These are phyloP conservation scores for Tragelaphus scriptus DNA, from an alignment of 2,113 vertebrate species.

Conservation along the genomic window DNA sequence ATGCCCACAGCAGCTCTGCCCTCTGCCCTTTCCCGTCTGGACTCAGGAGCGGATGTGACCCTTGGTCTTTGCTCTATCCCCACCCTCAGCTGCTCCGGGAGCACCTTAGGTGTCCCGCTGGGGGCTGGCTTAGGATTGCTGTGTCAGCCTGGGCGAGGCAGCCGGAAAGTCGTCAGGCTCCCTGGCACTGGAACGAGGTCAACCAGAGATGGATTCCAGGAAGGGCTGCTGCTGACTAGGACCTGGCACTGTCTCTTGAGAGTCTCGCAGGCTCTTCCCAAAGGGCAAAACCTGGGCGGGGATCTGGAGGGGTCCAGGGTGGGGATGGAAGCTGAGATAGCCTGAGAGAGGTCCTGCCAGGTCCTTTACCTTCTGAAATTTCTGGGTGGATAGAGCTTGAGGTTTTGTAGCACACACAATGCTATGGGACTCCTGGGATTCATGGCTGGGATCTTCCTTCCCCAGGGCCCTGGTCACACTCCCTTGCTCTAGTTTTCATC, in stretches of 20 bases:
- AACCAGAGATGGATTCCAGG: not conserved
- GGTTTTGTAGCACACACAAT: not conserved
- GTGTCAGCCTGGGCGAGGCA: not conserved
- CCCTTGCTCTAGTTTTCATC: not conserved
- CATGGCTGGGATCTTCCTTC: not conserved
- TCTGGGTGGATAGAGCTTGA: not conserved
- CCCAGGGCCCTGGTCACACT: not conserved
- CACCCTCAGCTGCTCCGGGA: not conserved
- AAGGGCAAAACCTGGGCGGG: not conserved
- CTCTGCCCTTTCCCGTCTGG: conserved; percentile 41
- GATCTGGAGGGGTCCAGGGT: too few relatives aligned
- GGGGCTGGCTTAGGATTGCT: not conserved
- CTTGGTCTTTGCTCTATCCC: not conserved
- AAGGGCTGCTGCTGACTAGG: not conserved
- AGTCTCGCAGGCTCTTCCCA: not conserved
- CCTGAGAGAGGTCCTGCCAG: not conserved
- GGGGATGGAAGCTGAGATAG: not conserved
- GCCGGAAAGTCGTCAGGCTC: not conserved
- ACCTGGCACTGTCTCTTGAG: not conserved
- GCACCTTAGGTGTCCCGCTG: not conserved
- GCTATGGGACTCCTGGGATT: too few relatives aligned
- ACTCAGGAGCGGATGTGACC: not conserved
- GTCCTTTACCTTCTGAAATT: not conserved
- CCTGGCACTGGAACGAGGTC: conserved; percentile 1
- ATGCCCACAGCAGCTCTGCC: not conserved